These are phyloP conservation scores for Pelobates cultripes DNA, from an alignment of 2,797 vertebrate species.

Conservation along the genomic window DNA sequence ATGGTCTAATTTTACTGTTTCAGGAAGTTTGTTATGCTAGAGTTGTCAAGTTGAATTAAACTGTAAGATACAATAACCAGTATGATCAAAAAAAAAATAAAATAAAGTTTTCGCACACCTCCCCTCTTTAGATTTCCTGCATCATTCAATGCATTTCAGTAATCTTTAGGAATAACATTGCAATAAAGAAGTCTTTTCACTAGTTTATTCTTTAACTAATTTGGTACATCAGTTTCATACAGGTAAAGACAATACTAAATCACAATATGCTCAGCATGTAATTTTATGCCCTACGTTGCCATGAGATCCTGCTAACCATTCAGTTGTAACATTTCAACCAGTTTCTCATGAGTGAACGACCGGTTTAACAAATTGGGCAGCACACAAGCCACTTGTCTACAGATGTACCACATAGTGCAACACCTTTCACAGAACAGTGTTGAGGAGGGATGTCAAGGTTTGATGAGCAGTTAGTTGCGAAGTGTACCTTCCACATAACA, in stretches of 20 bases:
- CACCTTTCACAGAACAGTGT: slow-evolving; percentile 13
- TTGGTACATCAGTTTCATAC: slow-evolving; percentile 81
- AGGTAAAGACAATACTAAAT: slow-evolving; percentile 75
- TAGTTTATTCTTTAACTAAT: slow-evolving; percentile 76
- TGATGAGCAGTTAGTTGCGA: neutral
- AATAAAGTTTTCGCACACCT: too few relatives aligned
- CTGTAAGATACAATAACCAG: too few relatives aligned
- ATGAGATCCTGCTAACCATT: neutral
- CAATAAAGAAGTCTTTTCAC: neutral
- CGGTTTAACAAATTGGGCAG: slow-evolving; percentile 11
- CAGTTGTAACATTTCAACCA: neutral
- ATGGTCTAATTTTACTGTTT: too few relatives aligned
- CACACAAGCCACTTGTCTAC: slow-evolving; percentile 36
- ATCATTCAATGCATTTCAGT: too few relatives aligned
- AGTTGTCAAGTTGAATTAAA: too few relatives aligned
- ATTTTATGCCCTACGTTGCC: neutral
- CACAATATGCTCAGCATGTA: slow-evolving; percentile 77
- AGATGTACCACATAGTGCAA: slow-evolving; percentile 47
- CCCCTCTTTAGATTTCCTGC: too few relatives aligned
- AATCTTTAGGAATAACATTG: too few relatives aligned
- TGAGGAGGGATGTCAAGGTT: neutral
- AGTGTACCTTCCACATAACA: neutral
- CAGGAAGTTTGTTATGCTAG: too few relatives aligned
- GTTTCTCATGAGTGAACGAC: neutral
- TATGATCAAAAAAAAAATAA: too few relatives aligned